These are phyloP conservation scores for Pentamera pediparva DNA, from an alignment of 53 echinoderm and acorn worm genomes.

Conservation along the genomic window DNA sequence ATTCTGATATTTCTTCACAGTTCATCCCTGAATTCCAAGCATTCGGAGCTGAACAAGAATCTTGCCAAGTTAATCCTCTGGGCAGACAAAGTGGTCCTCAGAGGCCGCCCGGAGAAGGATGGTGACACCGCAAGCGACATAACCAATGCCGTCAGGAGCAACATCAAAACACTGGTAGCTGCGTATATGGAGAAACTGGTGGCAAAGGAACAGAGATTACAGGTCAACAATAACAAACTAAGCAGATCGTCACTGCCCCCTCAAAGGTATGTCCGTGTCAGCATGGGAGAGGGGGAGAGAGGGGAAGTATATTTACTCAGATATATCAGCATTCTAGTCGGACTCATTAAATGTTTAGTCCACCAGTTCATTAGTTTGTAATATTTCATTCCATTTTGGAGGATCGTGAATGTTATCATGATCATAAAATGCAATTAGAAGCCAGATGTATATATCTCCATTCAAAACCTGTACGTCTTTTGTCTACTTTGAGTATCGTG, in stretches of 20 bases:
- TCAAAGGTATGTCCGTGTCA: conserved; percentile 1
- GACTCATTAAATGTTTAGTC: too few relatives aligned
- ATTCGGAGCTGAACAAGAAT: conserved; percentile 82
- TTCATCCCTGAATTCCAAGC: conserved; percentile 67
- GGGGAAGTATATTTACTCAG: too few relatives aligned
- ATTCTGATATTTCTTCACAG: conserved; percentile 29
- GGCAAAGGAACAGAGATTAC: conserved; percentile 33
- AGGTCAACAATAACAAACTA: not conserved
- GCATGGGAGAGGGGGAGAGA: too few relatives aligned
- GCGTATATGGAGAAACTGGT: conserved; percentile 70
- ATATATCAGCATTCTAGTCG: too few relatives aligned
- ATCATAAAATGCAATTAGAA: too few relatives aligned
- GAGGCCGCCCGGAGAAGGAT: conserved; percentile 55
- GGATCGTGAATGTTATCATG: too few relatives aligned
- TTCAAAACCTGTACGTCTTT: too few relatives aligned
- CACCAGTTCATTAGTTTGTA: too few relatives aligned
- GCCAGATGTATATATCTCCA: too few relatives aligned
- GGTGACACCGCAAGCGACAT: conserved; percentile 44
- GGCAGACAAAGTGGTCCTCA: conserved; percentile 91
- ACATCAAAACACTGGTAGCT: conserved; percentile 69
- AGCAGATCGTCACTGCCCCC: not conserved
- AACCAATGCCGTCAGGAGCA: conserved; percentile 62
- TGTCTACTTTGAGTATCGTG: too few relatives aligned
- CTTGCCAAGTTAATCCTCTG: conserved; percentile 91
- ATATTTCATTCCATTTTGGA: too few relatives aligned